Evolutionary conservation across 2,888 invertebrate species (phyloP).

Genomic region (Cynaeus angustus): DNA sequence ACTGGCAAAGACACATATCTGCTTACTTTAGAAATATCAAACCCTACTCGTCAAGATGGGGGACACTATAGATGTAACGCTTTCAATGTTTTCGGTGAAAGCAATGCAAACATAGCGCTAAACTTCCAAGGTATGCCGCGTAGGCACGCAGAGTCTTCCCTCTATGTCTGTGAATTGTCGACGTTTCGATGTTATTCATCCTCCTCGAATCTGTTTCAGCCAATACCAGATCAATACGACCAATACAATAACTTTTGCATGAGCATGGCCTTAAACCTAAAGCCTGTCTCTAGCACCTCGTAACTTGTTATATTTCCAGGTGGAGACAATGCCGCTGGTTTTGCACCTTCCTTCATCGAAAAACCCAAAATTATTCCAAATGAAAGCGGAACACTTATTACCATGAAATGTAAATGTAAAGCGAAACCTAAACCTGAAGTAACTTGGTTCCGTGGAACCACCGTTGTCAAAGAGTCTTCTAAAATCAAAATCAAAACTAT

Average conservation of each 20-base stretch:
- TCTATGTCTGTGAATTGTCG: conserved; percentile 46
- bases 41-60: conserved; percentile 96
- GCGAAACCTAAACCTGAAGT: conserved; percentile 96
- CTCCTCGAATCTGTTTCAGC: conserved; percentile 63
- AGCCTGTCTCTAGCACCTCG: conserved; percentile 59
- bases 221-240: conserved; percentile 55
- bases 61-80: conserved; percentile 99
- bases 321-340: conserved; percentile 93
- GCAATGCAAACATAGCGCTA: conserved; percentile 99
- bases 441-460: conserved; percentile 95
- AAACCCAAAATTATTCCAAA: conserved; percentile 99
- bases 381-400: conserved; percentile 96
- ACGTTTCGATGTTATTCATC: conserved; percentile 65
- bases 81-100: conserved; percentile 98
- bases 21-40: conserved; percentile 93
- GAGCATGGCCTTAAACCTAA: conserved; percentile 70
- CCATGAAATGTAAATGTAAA: conserved; percentile 97
- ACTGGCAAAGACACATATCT: conserved; percentile 93
- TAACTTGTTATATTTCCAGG: conserved; percentile 75
- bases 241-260: conserved; percentile 67
- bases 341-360: conserved; percentile 97
- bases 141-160: conserved; percentile 47
- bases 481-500: conserved; percentile 88
- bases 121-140: conserved; percentile 95
- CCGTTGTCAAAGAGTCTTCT: conserved; percentile 87